These are phyloP conservation scores for Cossypha heuglini DNA, from an alignment of 2,797 vertebrate genomes.

Conservation along the genomic window DNA sequence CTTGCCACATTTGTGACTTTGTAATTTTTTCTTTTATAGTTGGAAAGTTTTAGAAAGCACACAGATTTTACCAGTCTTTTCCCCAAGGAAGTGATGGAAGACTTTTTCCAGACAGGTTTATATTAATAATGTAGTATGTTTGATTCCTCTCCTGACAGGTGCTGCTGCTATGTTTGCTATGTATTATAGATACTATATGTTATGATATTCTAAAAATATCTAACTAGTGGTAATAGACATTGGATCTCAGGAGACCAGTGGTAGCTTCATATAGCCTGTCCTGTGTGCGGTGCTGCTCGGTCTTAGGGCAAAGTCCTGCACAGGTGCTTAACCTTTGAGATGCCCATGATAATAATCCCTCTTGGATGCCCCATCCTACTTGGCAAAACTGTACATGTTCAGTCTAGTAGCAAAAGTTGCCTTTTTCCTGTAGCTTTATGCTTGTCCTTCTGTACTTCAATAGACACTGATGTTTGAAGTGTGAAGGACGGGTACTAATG, in stretches of 20 bases:
- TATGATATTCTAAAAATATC: neutral
- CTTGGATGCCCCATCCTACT: neutral
- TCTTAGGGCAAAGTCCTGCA: neutral
- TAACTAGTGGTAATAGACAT: neutral
- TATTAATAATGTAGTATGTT: neutral
- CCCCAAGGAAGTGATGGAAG: neutral
- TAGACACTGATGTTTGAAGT: neutral
- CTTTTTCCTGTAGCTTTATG: neutral
- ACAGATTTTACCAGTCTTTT: neutral
- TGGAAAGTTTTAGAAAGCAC: neutral
- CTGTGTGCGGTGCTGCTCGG: neutral
- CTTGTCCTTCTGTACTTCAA: neutral
- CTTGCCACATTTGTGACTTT: neutral
- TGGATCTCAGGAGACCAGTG: neutral
- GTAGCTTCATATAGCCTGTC: neutral
- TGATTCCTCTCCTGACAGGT: neutral
- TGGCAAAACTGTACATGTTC: fast-evolving
- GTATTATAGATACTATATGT: neutral
- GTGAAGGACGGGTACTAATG: neutral
- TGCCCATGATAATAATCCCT: neutral
- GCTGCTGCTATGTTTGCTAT: neutral
- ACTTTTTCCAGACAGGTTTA: neutral
- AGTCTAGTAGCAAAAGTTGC: neutral
- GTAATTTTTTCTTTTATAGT: neutral
- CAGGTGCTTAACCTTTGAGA: neutral